Evolutionary conservation across 2,888 invertebrate species (phyloP), one percentile per base, ranked within the genome.

Genomic region (Coenonympha glycerion): DNA sequence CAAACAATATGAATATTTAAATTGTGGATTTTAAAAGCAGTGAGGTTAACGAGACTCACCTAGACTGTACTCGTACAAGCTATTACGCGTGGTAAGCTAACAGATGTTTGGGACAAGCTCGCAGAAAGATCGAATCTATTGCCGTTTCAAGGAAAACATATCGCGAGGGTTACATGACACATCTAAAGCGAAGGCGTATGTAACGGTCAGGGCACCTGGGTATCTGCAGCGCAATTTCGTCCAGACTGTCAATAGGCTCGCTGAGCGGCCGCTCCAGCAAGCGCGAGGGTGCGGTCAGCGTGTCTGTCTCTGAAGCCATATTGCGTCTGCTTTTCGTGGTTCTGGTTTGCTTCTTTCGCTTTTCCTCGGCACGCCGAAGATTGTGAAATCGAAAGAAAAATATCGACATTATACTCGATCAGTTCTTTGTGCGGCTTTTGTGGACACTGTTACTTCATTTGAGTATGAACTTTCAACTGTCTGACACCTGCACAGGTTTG

Each of bases 301-400:
- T 88, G 78, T 91, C 92, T 68, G 84, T 88, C 78, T 91, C 92
- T 68, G 78, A 72, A 59, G 65, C 71, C 79, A 79, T 79, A 63
- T 68, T 76, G 58, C 62, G 67, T 58, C 63, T 72, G 66, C 55
- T 63, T 61, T 71, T 76, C 54, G 52, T 59, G 58, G 64, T 68
- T 62, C 65, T 68, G 58, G 59, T 66, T 57, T 62, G 57, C 65
- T 71, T 77, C 66, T 69, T 76, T 57, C 77, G 71, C 42, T 72
- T 78, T 82, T 94, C 94, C 87, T 93, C 93, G 78, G 93, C 93
- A 59, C 95, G 92, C 82, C 92, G 95, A 77, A 94, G 91, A 89
- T 95, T 95, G 91, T 95, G 96, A 80, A 95, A 92, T 68, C 96
- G 95, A 88, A 96, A 96, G 93, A 96, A 96, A 91, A 95, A 96